Evolutionary conservation across 2,888 invertebrate genomes (phyloP), one percentile per base, ranked within the genome.

Genomic region (Ecdyonurus torrentis): DNA sequence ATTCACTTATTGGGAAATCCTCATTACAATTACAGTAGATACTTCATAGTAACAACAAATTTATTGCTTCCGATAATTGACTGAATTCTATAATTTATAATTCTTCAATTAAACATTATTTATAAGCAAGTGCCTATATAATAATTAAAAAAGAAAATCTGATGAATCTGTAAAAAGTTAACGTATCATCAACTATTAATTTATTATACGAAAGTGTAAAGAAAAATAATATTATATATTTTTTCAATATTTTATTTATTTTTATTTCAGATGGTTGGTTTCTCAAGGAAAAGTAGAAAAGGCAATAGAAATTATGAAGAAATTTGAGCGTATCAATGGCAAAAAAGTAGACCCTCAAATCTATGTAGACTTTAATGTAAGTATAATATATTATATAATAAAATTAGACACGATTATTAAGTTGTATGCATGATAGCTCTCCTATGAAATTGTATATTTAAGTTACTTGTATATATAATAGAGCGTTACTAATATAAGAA

Each of bases 201-300:
- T n/a, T n/a, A n/a, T n/a, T n/a, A n/a, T n/a, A n/a, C n/a, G n/a
- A n/a, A n/a, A n/a, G n/a, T n/a, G n/a, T n/a, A n/a, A n/a, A n/a
- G n/a, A n/a, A n/a, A n/a, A n/a, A n/a, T n/a, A n/a, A n/a, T n/a
- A n/a, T n/a, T n/a, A n/a, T n/a, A n/a, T n/a, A n/a, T n/a, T n/a
- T n/a, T n/a, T n/a, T n/a, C n/a, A n/a, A n/a, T n/a, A n/a, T n/a
- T n/a, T n/a, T n/a, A n/a, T n/a, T 10, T 1, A 5, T 63, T 60
- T 59, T 64, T 67, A 68, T 76, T 76, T 20, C 74, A 87, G 89
- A 69, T 92, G 92, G 92, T 75, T 93, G 52, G 86, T 91, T 1
- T 90, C 91, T 0, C 90, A 91, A 76, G 91, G 91, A 1, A 82
- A 86, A 73, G 80, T 89, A 2, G 88, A 90, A 69, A 84, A 86